Base-by-base conservation (phyloP, 2,888 invertebrate genomes). In the Netelia fuscicornis region DNA sequence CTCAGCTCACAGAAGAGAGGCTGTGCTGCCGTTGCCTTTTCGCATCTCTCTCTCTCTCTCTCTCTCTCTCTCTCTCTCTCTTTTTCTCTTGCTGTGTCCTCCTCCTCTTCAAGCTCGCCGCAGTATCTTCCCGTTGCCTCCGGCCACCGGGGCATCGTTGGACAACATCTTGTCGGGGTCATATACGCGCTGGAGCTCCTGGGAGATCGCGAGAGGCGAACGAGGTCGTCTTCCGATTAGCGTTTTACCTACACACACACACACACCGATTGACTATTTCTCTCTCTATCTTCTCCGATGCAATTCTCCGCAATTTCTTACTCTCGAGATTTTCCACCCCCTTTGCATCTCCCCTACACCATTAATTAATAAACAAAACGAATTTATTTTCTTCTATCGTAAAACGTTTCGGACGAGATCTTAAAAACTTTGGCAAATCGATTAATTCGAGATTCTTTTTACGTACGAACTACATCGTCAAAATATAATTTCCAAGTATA, bases 181-280 rank as follows among this genome's bases (percentile, higher is more conserved):
- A 89, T 88, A 88, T 85, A 86, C 85, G 87, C 75, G 62, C 56
- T 70, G 71, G 62, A 84, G 87, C 86, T 89, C 86, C 89, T 86
- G 84, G 37, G 30, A 78, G 20, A 70, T 64, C 64, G 44, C 23
- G 20, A n/a, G 37, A 52, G 62, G 84, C 84, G 87, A 91, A 92
- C 87, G 90, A 87, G 91, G 90, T 89, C 90, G 86, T 83, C 79
- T 68, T 70, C 87, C 89, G 90, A 91, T 91, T 91, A 91, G 89
- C 89, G 77, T 68, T 20, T 20, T 20, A 60, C 76, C 71, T 62
- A 20, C n/a, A 58, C 13, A 10, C 64, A 65, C 30, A 20, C n/a
- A 58, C 13, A 10, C 64, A 65, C 30, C 23, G 37, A 37, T 37
- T 6, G 37, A 65, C 20, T 56, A 52, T 37, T 37, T 37, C 37